phyloP scores from a whole-genome alignment of 2,113 vertebrate genomes.

The Saccopteryx bilineata region DNA sequence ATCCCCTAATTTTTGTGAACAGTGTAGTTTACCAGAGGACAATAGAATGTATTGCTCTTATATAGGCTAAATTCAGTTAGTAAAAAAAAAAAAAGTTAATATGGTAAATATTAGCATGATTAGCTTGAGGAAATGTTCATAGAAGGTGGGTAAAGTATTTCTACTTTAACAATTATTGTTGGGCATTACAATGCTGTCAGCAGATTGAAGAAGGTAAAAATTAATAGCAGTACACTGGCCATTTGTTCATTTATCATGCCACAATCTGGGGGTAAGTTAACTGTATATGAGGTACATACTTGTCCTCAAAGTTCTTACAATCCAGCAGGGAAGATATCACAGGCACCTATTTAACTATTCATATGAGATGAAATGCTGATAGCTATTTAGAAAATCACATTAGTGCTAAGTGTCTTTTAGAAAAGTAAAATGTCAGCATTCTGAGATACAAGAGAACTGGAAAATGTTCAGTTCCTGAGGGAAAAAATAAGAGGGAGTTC shows the following conservation, averaged over 20 bases:
- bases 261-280: not conserved
- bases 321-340: not conserved
- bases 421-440: constrained; percentile 37
- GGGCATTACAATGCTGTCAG: constrained; percentile 19
- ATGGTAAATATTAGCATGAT: constrained; percentile 42
- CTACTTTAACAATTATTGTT: constrained; percentile 51
- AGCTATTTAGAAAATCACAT: constrained; percentile 44
- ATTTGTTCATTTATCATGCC: constrained; percentile 25
- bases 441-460: not conserved
- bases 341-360: constrained; percentile 37
- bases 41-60: constrained; percentile 36
- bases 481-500: constrained; percentile 43
- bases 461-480: constrained; percentile 60
- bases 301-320: constrained; percentile 48
- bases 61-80: constrained; percentile 26
- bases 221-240: not conserved
- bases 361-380: constrained; percentile 45
- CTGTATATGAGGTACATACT: not conserved
- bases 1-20: too few relatives aligned
- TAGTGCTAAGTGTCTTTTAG: constrained; percentile 36
- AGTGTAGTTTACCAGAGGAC: not conserved
- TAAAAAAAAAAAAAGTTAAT: constrained; percentile 61
- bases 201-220: constrained; percentile 23
- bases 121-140: constrained; percentile 11
- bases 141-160: constrained; percentile 16